Evolutionary conservation across 64 coral and sea anemone genomes (phyloP), one percentile per base, ranked within the genome.

Genomic region (Porites lutea): DNA sequence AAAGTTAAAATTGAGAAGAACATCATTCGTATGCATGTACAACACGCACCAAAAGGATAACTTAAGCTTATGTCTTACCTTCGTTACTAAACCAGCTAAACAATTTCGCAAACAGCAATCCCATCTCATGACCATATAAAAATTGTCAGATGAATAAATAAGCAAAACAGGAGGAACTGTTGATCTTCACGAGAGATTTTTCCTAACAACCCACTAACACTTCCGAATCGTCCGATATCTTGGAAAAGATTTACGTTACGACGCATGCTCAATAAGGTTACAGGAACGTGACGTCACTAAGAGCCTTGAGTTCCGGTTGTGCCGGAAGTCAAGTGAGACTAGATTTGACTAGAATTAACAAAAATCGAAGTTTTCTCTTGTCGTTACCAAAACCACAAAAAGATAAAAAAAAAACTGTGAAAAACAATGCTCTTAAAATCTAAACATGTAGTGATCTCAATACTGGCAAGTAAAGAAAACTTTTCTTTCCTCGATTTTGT

Each of bases 81-180:
- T 94, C 95, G 86, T 97, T 97, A 15, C 92, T 94, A 72, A 97
- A 97, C 92, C 92, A 93, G 59, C 95, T 94, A 60, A 97, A 97
- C 10, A 97, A 60, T 88, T 97, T 94, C 15, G 95, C 73, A 80
- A 97, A 97, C 57, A 97, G 72, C 63, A 94, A 61, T 62, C 95
- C 95, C 95, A 97, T 97, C 79, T 94, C 95, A 87, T 75, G 76
- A 83, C 95, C 81, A 76, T 94, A 48, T 82, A 94, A 76, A 48
- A 64, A 74, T 49, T 49, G 23, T 94, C 48, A 62, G 70, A 27
- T 87, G 6, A 47, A 19, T 49, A 68, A 64, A 51, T 68, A 68
- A 68, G 8, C 21, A 68, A 68, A 84, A 69, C 81, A 47, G 19
- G 4, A 21, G 65, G 64, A 68, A 52, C 62, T 47, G 50, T 50